phyloP scores from a whole-genome alignment of 1,140 invertebrate species.

The Drosophila bocqueti region DNA sequence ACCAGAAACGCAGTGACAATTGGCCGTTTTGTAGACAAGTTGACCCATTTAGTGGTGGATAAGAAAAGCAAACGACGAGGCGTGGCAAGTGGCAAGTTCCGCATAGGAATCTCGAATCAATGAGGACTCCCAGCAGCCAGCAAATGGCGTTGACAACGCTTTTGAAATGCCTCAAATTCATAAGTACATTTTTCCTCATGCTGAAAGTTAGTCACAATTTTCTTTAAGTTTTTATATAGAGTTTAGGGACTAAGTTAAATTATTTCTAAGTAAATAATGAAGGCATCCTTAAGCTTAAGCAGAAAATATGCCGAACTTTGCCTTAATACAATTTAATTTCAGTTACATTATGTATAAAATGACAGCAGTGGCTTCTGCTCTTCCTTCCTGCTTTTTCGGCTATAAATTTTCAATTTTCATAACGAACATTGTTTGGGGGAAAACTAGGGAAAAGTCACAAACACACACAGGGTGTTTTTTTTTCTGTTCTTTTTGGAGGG shows the following conservation, averaged over 20 bases:
- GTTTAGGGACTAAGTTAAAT: neutral
- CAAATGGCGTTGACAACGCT: conserved; percentile 41
- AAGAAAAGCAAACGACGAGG: conserved; percentile 5
- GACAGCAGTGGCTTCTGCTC: conserved; percentile 11
- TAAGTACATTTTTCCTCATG: conserved; percentile 5
- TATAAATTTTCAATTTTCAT: conserved; percentile 75
- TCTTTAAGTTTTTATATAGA: neutral
- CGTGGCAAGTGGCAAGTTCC: conserved; percentile 49
- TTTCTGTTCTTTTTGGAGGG: too few species aligned
- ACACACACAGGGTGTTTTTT: neutral
- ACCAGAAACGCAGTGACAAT: conserved; percentile 64
- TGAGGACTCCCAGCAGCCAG: neutral
- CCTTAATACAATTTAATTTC: conserved; percentile 67
- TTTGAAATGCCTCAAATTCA: conserved; percentile 28
- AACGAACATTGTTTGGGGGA: conserved; percentile 43
- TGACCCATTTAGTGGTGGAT: conserved; percentile 64
- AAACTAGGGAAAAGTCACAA: conserved; percentile 24
- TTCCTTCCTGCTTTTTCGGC: conserved; percentile 3
- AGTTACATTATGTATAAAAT: conserved; percentile 27
- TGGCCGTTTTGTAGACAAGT: conserved; percentile 73
- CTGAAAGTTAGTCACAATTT: neutral
- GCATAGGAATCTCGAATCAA: conserved; percentile 43
- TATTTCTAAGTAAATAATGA: neutral
- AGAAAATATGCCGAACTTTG: conserved; percentile 25
- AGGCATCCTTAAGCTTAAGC: neutral